phyloP scores from a whole-genome alignment of 2,888 invertebrate species.

The Clanis bilineata region DNA sequence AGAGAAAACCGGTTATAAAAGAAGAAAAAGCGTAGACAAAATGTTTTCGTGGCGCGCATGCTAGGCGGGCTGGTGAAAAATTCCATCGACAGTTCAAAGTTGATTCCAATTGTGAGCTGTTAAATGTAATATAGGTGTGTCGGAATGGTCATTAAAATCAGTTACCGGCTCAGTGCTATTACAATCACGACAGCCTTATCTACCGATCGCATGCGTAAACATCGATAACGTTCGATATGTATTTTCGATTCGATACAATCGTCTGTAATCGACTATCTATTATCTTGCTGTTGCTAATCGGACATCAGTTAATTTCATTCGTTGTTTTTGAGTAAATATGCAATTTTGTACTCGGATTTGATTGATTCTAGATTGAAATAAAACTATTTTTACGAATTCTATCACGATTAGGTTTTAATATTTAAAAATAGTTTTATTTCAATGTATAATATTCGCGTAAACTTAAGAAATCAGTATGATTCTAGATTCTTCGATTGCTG shows the following conservation, averaged over 20 bases:
- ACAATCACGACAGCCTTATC: slow-evolving; percentile 44
- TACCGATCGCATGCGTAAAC: slow-evolving; percentile 10
- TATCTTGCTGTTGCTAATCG: slow-evolving; percentile 1
- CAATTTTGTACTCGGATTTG: not conserved
- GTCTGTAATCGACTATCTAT: slow-evolving; percentile 40
- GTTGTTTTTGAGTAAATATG: not conserved
- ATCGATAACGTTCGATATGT: not conserved
- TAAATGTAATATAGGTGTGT: slow-evolving; percentile 20
- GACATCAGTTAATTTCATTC: not conserved
- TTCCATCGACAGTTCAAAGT: not conserved
- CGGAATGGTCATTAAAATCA: slow-evolving; percentile 25
- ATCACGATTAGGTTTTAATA: too few species aligned
- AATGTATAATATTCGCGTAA: too few species aligned
- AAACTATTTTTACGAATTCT: too few species aligned
- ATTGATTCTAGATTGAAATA: too few species aligned
- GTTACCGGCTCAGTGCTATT: slow-evolving; percentile 48
- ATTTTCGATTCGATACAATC: slow-evolving; percentile 38
- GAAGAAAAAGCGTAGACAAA: too few species aligned
- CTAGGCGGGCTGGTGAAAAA: too few species aligned
- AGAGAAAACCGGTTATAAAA: too few species aligned
- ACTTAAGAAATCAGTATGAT: too few species aligned
- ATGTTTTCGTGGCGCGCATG: too few species aligned
- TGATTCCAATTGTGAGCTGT: slow-evolving; percentile 15
- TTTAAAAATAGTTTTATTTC: too few species aligned
- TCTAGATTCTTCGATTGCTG: too few species aligned